Conservation (phyloP, 2,797 vertebrate genomes). For the Melanotaenia trifasciata region DNA sequence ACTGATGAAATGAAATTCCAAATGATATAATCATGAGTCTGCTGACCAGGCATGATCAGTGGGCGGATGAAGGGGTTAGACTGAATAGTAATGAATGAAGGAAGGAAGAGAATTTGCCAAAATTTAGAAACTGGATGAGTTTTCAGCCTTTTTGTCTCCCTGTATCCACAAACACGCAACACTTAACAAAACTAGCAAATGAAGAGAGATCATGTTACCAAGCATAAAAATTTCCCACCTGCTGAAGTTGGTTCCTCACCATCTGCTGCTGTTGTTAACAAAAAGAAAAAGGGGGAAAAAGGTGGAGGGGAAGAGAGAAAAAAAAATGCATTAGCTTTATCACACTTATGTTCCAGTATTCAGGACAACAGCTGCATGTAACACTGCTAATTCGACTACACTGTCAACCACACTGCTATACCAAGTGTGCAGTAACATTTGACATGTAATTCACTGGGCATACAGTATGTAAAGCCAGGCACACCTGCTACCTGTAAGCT, state of each 20-base stretch:
- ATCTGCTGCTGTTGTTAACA: slow-evolving; percentile 82
- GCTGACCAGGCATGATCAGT: slow-evolving; percentile 66
- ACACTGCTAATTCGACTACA: slow-evolving; percentile 39
- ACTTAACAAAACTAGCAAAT: slow-evolving; percentile 38
- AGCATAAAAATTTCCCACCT: slow-evolving; percentile 81
- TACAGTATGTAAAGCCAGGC: slow-evolving; percentile 17
- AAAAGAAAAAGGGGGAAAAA: slow-evolving; percentile 30
- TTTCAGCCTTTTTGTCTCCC: neutral
- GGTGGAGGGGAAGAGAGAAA: slow-evolving; percentile 23
- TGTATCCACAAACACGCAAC: slow-evolving; percentile 7
- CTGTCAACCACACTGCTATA: slow-evolving; percentile 17
- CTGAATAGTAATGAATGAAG: slow-evolving; percentile 33
- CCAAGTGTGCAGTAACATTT: slow-evolving; percentile 30
- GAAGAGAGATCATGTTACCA: slow-evolving; percentile 63
- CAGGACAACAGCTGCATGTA: slow-evolving; percentile 43
- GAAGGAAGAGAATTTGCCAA: slow-evolving; percentile 31
- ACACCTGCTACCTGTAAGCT: slow-evolving; percentile 62
- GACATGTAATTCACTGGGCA: slow-evolving; percentile 23
- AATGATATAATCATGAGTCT: slow-evolving; percentile 60
- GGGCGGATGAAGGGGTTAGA: slow-evolving; percentile 53
- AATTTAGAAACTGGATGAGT: slow-evolving; percentile 31
- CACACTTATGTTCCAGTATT: slow-evolving; percentile 42
- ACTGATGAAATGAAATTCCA: slow-evolving; percentile 41
- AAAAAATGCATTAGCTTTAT: slow-evolving; percentile 60
- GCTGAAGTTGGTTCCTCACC: slow-evolving; percentile 85